phyloP scores from a whole-genome alignment of 2,888 invertebrate species.

The Pteria penguin region DNA sequence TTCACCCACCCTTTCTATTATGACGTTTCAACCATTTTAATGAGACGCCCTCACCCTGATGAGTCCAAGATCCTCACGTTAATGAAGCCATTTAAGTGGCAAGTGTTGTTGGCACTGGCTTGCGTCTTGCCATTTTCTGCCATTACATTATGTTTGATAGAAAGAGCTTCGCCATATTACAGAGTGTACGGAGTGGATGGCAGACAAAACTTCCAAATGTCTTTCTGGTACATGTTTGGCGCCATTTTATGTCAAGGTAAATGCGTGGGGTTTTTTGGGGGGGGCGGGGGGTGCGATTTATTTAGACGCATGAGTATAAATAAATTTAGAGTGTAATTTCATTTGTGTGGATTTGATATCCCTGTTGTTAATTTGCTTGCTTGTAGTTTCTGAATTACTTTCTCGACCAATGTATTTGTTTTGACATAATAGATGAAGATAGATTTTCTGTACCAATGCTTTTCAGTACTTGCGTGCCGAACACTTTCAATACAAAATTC shows the following conservation, averaged over 20 bases:
- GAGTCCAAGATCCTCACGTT: constrained; percentile 55
- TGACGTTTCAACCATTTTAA: constrained; percentile 57
- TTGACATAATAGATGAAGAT: too few species aligned
- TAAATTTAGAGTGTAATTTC: too few species aligned
- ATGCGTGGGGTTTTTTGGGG: too few species aligned
- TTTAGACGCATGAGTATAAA: too few species aligned
- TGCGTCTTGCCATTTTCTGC: constrained; percentile 50
- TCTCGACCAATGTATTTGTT: too few species aligned
- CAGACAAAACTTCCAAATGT: constrained; percentile 36
- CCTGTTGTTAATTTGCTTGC: too few species aligned
- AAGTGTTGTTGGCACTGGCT: constrained; percentile 28
- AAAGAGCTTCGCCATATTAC: constrained; percentile 61
- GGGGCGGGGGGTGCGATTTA: too few species aligned
- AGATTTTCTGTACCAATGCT: too few species aligned
- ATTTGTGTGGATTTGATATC: too few species aligned
- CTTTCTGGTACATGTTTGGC: constrained; percentile 78
- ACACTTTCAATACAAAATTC: too few species aligned
- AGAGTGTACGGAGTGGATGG: constrained; percentile 15
- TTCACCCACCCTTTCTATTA: constrained; percentile 88
- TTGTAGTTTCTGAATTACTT: too few species aligned
- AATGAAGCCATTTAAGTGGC: constrained; percentile 56
- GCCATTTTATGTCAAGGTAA: constrained; percentile 61
- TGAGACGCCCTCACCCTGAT: constrained; percentile 60
- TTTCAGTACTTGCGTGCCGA: too few species aligned
- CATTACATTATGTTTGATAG: constrained; percentile 56